Base-by-base conservation (phyloP, 1,140 invertebrate species). In the Drosophila oshimai region DNA sequence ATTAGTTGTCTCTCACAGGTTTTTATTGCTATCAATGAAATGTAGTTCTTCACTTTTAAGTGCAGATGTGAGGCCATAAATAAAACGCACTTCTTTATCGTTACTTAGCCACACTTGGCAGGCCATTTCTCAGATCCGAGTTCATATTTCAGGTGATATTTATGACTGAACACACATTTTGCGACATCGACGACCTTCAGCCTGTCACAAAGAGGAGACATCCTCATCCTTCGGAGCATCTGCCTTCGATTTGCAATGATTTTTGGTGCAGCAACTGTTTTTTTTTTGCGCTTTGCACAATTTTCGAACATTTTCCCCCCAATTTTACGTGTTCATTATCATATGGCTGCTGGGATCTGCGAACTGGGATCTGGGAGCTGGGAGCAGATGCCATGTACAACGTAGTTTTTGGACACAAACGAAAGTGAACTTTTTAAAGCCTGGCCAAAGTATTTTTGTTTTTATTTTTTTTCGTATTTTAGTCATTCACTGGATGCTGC, bases 381-480 rank as follows among this genome's bases (percentile, higher is more conserved):
- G 47, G 36, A 39, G 51, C 47, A 54, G 34, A 49, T 46, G 51
- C 46, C 55, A 65, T 71, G 55, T 65, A 74, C 46, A 45, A 57
- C 49, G 70, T 79, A 65, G 37, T 68, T 74, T 86, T 86, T 87
- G 76, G 68, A 87, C 68, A 87, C 81, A 86, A 86, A 86, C 81
- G 81, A 86, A 86, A 86, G 81, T 80, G 81, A 87, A 87, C 81
- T 86, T 86, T 86, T 84, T 79, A 71, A 81, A 83, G 73, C 51
- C 68, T 46, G 73, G 78, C 50, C 78, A 74, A 75, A 80, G 69
- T 65, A 72, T 74, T 64, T 86, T 65, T 76, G 64, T 75, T 46
- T 53, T 34, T 42, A 6, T 45, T 29, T 37, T 45, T 54, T 33
- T 44, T 28, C 3, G 4, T 13, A 20, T 24, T 13, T 13, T 9